Conservation (phyloP, 2,888 invertebrate species). For the Pseudococcus longispinus region DNA sequence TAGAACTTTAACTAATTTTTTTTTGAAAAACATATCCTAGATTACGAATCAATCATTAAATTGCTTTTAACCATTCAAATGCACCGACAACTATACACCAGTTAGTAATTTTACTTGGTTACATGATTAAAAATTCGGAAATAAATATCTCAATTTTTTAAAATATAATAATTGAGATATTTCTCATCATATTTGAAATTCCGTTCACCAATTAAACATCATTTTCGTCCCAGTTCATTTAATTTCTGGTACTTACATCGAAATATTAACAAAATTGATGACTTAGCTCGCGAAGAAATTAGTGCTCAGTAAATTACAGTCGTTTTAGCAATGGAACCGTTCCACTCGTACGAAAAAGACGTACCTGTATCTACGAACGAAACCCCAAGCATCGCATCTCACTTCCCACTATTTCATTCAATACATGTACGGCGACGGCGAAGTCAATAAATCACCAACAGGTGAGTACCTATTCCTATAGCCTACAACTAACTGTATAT, state of each 20-base stretch:
- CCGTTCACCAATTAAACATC: background rate
- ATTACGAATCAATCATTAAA: too few relatives aligned
- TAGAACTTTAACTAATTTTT: too few relatives aligned
- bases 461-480: background rate
- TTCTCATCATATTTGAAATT: too few relatives aligned
- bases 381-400: background rate
- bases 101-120: too few relatives aligned
- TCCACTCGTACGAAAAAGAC: background rate
- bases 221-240: background rate
- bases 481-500: background rate
- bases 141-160: too few relatives aligned
- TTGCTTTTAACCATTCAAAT: too few relatives aligned
- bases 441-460: conserved; percentile 17
- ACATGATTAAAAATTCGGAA: too few relatives aligned
- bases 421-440: background rate
- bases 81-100: too few relatives aligned
- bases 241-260: background rate
- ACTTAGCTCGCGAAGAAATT: background rate
- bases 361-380: background rate
- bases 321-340: background rate
- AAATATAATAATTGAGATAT: too few relatives aligned
- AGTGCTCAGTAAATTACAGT: background rate
- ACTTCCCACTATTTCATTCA: background rate
- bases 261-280: background rate
- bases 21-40: too few relatives aligned